phyloP scores from a whole-genome alignment of 2,113 vertebrate genomes.

The Cairina moschata region DNA sequence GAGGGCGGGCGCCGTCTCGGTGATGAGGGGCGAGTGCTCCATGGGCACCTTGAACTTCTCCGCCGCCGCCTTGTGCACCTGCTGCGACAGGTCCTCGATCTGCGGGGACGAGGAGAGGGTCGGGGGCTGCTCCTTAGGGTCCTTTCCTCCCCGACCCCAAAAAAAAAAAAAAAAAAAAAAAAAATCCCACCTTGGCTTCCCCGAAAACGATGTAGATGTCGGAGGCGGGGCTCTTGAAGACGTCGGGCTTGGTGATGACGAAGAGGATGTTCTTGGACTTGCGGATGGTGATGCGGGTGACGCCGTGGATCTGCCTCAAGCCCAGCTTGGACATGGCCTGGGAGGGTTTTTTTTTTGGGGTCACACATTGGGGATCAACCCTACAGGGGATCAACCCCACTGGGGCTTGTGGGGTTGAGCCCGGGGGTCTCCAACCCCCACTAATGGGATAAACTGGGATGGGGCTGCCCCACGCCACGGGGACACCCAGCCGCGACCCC shows the following conservation, averaged over 20 bases:
- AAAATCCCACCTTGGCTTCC: slow-evolving; percentile 86
- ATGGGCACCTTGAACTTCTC: slow-evolving; percentile 98
- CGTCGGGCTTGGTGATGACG: slow-evolving; percentile 94
- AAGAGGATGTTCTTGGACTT: slow-evolving; percentile 99
- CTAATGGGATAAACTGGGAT: neutral
- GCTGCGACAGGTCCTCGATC: slow-evolving; percentile 97
- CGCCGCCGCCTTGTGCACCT: slow-evolving; percentile 94
- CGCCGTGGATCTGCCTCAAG: slow-evolving; percentile 91
- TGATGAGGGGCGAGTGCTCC: slow-evolving; percentile 84
- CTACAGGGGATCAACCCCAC: rapidly evolving
- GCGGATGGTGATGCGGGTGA: slow-evolving; percentile 96
- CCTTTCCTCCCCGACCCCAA: too few species aligned
- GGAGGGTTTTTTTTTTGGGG: too few species aligned
- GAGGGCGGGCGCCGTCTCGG: slow-evolving; percentile 83
- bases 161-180: too few species aligned
- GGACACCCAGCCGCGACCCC: neutral
- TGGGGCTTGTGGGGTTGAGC: neutral
- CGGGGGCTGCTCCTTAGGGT: neutral
- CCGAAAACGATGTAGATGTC: slow-evolving; percentile 98
- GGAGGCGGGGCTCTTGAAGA: slow-evolving; percentile 96
- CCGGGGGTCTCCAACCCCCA: neutral
- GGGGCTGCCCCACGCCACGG: neutral
- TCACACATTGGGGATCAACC: neutral
- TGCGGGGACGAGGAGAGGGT: neutral
- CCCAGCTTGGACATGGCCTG: slow-evolving; percentile 99